These are phyloP conservation scores for Auanema freiburgensis DNA, from an alignment of 2,888 invertebrate species.

Conservation along the genomic window DNA sequence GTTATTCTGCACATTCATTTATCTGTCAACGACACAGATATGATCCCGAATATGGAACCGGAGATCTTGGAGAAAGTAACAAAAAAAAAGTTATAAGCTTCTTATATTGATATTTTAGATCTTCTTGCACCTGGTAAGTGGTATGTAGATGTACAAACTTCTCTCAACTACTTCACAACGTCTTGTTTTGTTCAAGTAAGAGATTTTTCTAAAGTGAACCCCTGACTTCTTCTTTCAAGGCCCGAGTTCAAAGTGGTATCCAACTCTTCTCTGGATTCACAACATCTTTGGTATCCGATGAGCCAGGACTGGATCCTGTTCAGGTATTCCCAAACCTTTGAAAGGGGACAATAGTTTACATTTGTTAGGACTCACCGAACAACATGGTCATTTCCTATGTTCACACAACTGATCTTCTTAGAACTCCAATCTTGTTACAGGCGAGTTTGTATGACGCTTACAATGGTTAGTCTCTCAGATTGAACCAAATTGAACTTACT, in stretches of 20 bases:
- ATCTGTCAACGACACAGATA: slow-evolving; percentile 51
- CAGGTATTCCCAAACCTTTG: slow-evolving; percentile 20
- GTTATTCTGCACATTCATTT: slow-evolving; percentile 32
- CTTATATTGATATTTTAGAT: slow-evolving; percentile 25
- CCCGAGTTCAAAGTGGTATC: slow-evolving; percentile 47
- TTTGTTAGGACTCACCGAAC: slow-evolving; percentile 18
- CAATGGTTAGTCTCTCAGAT: slow-evolving; percentile 23
- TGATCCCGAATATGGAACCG: slow-evolving; percentile 32
- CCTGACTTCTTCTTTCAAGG: slow-evolving; percentile 15
- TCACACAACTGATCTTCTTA: slow-evolving; percentile 24
- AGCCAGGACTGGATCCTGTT: slow-evolving; percentile 37
- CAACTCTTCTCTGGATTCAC: slow-evolving; percentile 45
- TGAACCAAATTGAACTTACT: not conserved
- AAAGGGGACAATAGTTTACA: not conserved
- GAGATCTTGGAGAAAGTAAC: slow-evolving; percentile 30
- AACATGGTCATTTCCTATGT: slow-evolving; percentile 45
- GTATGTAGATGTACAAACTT: slow-evolving; percentile 33
- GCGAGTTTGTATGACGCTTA: slow-evolving; percentile 34
- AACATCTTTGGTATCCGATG: slow-evolving; percentile 29
- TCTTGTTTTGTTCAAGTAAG: no score
- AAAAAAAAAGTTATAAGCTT: no score
- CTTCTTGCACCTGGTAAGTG: slow-evolving; percentile 47
- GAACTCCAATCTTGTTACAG: slow-evolving; percentile 35
- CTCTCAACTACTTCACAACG: no score
- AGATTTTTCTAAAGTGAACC: no score